These are phyloP conservation scores for Zaprionus inermis DNA, from an alignment of 1,140 invertebrate genomes.

Conservation along the genomic window DNA sequence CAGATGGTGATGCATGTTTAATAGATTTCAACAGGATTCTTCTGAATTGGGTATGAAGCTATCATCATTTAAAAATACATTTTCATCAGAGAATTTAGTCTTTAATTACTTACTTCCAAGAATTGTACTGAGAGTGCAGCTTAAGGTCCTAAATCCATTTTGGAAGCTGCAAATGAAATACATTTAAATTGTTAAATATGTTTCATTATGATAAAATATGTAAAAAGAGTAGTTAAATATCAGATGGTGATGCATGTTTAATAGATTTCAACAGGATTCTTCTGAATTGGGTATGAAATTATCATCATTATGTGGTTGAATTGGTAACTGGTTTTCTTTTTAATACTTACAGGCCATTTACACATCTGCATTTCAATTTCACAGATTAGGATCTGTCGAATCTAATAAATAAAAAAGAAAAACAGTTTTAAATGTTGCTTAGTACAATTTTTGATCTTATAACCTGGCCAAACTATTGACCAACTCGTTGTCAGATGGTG, in stretches of 20 bases:
- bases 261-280: constrained; percentile 49
- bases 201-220: background rate
- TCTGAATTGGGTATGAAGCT: constrained; percentile 43
- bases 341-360: background rate
- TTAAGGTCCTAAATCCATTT: background rate
- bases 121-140: no score
- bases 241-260: constrained; percentile 71
- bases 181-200: background rate
- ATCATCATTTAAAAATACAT: constrained; percentile 29
- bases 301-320: constrained; percentile 41
- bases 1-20: constrained; percentile 71
- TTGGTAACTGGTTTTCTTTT: no score
- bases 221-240: no score
- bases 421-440: background rate
- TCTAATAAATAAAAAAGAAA: background rate
- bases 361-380: background rate
- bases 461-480: background rate
- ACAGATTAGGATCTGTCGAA: background rate
- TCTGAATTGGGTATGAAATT: constrained; percentile 49
- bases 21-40: constrained; percentile 48
- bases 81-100: no score
- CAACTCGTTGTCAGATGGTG: constrained; percentile 62
- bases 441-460: background rate
- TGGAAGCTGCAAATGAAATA: background rate
- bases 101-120: no score